Evolutionary conservation across 2,888 invertebrate species (phyloP), one percentile per base, ranked within the genome.

Genomic region (Ditula angustiorana): DNA sequence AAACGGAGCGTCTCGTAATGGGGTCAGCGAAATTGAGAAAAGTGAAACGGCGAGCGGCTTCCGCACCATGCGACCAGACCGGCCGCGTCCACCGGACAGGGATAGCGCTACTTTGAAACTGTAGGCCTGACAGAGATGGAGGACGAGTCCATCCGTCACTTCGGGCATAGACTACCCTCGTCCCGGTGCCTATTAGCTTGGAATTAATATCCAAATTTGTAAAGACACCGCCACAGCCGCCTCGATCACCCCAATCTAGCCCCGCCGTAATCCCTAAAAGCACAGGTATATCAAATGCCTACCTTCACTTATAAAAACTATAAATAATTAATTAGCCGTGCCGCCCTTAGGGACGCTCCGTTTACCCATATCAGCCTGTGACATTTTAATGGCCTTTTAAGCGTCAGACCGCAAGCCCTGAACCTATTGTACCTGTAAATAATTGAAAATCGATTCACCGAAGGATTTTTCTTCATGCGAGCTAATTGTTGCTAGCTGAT

Each of bases 21-120:
- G 87, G 88, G 89, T 88, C 87, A 86, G 81, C 85, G 86, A 82
- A 88, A 89, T 88, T 87, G 88, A 87, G 88, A 88, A 89, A 88
- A 90, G 87, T 88, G 86, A 86, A 88, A 86, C 79, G 83, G 74
- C 75, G 76, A 11, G 8, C 28, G 30, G 59, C 49, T 58, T 33
- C 46, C 58, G 23, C 58, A n/a, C n/a, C n/a, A n/a, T n/a, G 46
- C 58, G 79, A 83, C 78, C 77, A 81, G 79, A 74, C 78, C 76
- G 28, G 19, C 41, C 52, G 56, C 41, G 74, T 77, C 76, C n/a
- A 79, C 79, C 74, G 76, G 77, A 72, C 74, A 75, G 75, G 73
- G 71, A 75, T 73, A 70, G 55, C 67, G 72, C 74, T 74, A 79
- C 80, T 78, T 75, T 73, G 75, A 75, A 71, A 67, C 71, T 69